Base-by-base conservation (phyloP, 2,797 vertebrate genomes). In the Acanthurus tractus region DNA sequence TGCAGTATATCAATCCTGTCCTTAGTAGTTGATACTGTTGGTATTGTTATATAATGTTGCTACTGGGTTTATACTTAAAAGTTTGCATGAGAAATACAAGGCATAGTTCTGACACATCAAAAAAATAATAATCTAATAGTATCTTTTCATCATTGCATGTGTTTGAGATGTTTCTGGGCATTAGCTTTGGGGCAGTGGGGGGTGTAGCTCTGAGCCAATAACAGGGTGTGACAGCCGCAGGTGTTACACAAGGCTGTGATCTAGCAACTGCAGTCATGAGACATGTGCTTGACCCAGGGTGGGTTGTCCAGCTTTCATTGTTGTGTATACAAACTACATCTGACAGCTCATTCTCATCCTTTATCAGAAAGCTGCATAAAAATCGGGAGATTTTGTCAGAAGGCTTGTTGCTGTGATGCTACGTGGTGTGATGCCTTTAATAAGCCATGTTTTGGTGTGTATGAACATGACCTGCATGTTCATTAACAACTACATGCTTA, bases 391-490 rank as follows among this genome's bases (percentile, higher is more conserved):
- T 66, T 9, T 3, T 36, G 18, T 36, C 59, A 65, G 20, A 68
- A 46, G 8, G 29, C 9, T 29, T 17, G 40, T 38, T 56, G 10
- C 14, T 55, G 1, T 2, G 15, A 6, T 54, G 20, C 22, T 53
- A 1, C 53, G 15, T 42, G 15, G 22, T 3, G 14, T 45, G 20
- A 53, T 44, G 49, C 13, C 34, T 34, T 61, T 23, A 59, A 50
- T 42, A 58, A 48, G 62, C 17, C 45, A 8, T 8, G 13, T 17
- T 55, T 58, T 46, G 22, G 18, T 23, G 50, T 63, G 78, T 68
- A 59, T 71, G 64, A 73, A 70, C 55, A 40, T 34, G 45, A 63
- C 48, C 4, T 53, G 76, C 74, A 84, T 80, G 72, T 66, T 65
- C 2, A 64, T 73, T 78, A 81, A 79, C 34, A 71, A 67, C 45